Conservation (phyloP, 2,797 vertebrate genomes). For the Labeo calbasu region DNA sequence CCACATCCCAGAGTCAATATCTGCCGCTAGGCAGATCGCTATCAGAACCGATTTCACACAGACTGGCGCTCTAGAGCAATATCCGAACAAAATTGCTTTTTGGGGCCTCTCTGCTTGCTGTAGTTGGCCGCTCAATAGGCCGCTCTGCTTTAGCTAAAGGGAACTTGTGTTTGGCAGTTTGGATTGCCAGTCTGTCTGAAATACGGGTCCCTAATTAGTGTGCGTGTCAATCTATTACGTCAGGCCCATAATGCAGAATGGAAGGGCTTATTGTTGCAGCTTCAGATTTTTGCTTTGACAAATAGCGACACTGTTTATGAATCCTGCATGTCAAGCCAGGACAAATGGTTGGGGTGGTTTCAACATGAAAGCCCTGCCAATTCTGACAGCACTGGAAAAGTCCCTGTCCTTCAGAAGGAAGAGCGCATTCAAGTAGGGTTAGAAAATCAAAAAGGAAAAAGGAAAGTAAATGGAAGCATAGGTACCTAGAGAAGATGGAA, state of each 20-base stretch:
- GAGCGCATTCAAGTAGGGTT: conserved; percentile 53
- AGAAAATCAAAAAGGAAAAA: conserved; percentile 66
- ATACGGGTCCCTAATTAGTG: conserved; percentile 43
- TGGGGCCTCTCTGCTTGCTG: conserved; percentile 10
- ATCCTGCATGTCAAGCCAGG: conserved; percentile 43
- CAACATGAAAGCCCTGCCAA: conserved; percentile 54
- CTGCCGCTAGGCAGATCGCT: conserved; percentile 22
- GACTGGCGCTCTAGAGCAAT: conserved; percentile 39
- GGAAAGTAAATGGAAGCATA: conserved; percentile 69
- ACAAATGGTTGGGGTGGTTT: conserved; percentile 46
- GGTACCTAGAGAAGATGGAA: conserved; percentile 82
- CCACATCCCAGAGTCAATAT: conserved; percentile 43
- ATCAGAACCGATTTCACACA: conserved; percentile 50
- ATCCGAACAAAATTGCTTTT: conserved; percentile 25
- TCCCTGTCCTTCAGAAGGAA: conserved; percentile 49
- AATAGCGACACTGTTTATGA: conserved; percentile 46
- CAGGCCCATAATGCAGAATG: conserved; percentile 55
- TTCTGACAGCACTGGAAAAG: conserved; percentile 52
- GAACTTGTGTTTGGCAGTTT: conserved; percentile 44
- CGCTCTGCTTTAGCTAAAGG: conserved; percentile 29
- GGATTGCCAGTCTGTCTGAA: conserved; percentile 58
- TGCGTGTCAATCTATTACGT: conserved; percentile 53
- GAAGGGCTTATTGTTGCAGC: conserved; percentile 53
- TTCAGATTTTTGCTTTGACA: conserved; percentile 49
- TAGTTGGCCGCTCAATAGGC: conserved; percentile 16